These are phyloP conservation scores for Bolborhynchus lineola DNA, from an alignment of 2,113 vertebrate genomes.

Conservation along the genomic window DNA sequence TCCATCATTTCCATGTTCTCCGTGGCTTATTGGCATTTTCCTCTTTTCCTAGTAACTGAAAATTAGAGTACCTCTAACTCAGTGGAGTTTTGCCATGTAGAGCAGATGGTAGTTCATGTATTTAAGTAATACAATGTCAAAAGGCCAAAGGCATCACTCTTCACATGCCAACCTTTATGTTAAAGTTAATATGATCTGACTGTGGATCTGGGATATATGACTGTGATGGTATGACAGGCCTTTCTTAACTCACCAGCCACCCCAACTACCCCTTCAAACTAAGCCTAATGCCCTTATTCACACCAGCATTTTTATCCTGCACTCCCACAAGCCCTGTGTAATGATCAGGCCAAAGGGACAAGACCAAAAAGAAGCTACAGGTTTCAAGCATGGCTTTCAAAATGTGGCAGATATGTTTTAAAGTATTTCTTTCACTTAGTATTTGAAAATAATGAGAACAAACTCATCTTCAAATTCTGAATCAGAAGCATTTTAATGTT, in stretches of 20 bases:
- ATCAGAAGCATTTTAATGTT: neutral
- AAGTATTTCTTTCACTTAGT: neutral
- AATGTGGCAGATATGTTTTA: neutral
- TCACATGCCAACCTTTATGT: neutral
- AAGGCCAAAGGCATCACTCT: neutral
- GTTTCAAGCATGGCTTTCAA: neutral
- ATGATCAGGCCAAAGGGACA: neutral
- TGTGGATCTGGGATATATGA: neutral
- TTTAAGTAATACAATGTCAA: neutral
- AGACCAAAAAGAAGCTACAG: neutral
- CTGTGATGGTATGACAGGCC: neutral
- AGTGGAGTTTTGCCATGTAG: neutral
- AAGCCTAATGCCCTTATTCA: neutral
- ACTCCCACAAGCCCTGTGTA: neutral
- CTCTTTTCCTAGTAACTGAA: neutral
- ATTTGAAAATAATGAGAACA: slow-evolving; percentile 23
- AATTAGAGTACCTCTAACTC: neutral
- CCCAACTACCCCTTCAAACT: neutral
- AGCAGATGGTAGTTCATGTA: neutral
- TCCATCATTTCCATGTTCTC: neutral
- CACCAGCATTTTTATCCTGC: neutral
- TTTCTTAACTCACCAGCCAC: neutral
- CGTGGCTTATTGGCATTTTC: neutral
- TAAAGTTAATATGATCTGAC: neutral
- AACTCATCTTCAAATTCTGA: neutral